Conservation (phyloP, 2,113 vertebrate species). For the Chamaea fasciata region DNA sequence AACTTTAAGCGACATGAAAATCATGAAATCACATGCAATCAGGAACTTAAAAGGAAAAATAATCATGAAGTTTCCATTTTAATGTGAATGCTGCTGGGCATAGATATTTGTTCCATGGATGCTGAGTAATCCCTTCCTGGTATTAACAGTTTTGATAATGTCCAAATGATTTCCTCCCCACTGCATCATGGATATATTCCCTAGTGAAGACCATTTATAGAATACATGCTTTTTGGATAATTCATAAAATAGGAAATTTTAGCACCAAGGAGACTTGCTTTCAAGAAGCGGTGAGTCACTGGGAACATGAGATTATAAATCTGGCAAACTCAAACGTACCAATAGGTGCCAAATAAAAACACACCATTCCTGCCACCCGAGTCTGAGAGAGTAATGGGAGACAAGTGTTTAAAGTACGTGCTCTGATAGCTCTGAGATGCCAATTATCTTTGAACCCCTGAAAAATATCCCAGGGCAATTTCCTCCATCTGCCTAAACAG, state of each 20-base stretch:
- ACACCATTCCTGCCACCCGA: not conserved
- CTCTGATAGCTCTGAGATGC: not conserved
- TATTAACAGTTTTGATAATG: not conserved
- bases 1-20: not conserved
- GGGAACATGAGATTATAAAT: not conserved
- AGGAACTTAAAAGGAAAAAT: not conserved
- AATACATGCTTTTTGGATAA: not conserved
- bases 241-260: constrained; percentile 27
- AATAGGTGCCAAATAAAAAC: constrained; percentile 33
- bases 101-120: not conserved
- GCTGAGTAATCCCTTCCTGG: constrained; percentile 36
- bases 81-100: not conserved
- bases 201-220: not conserved
- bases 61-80: not conserved
- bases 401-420: not conserved
- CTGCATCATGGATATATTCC: constrained; percentile 1
- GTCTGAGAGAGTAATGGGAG: not conserved
- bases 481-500: not conserved
- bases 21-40: not conserved
- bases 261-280: constrained; percentile 8
- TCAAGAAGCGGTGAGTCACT: constrained; percentile 35
- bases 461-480: not conserved
- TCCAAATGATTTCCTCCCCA: not conserved
- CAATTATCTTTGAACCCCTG: constrained; percentile 1
- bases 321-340: not conserved